Evolutionary conservation across 2,888 invertebrate species (phyloP).

Genomic region (Acleris emargana): DNA sequence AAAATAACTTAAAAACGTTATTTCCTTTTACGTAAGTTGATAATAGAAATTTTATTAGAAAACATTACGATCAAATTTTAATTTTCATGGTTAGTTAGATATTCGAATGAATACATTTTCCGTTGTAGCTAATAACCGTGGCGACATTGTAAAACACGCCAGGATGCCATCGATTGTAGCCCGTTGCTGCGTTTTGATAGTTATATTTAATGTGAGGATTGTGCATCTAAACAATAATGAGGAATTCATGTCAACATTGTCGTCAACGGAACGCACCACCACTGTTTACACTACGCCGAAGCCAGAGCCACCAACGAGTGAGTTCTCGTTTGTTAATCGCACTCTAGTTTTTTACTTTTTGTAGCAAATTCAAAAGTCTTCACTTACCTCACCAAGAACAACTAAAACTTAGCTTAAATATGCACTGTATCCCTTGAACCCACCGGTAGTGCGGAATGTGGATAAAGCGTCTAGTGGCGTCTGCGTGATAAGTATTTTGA

Average conservation of each 20-base stretch:
- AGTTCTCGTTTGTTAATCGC: too few relatives aligned
- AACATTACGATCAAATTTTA: neutral
- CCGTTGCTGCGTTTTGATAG: neutral
- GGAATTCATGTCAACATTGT: too few relatives aligned
- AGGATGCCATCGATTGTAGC: neutral
- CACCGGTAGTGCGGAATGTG: too few relatives aligned
- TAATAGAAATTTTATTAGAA: constrained; percentile 15
- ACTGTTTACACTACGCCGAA: neutral
- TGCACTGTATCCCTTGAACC: too few relatives aligned
- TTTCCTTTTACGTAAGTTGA: constrained; percentile 17
- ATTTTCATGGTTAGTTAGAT: constrained; percentile 1
- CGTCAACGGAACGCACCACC: neutral
- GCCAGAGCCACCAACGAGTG: too few relatives aligned
- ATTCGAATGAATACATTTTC: neutral
- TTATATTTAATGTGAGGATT: neutral
- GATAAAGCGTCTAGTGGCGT: too few relatives aligned
- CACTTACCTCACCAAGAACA: too few relatives aligned
- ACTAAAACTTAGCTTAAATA: too few relatives aligned
- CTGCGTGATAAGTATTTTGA: too few relatives aligned
- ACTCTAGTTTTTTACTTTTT: too few relatives aligned
- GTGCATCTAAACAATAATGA: neutral
- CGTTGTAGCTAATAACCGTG: neutral
- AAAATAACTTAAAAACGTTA: constrained; percentile 6
- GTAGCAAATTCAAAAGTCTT: too few relatives aligned
- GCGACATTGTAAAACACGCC: neutral